A percentile compares a stretch with the other conserved stretches of the same genome.
Conservation (phyloP, 2,888 invertebrate genomes). For the Pristionchus entomophagus region DNA sequence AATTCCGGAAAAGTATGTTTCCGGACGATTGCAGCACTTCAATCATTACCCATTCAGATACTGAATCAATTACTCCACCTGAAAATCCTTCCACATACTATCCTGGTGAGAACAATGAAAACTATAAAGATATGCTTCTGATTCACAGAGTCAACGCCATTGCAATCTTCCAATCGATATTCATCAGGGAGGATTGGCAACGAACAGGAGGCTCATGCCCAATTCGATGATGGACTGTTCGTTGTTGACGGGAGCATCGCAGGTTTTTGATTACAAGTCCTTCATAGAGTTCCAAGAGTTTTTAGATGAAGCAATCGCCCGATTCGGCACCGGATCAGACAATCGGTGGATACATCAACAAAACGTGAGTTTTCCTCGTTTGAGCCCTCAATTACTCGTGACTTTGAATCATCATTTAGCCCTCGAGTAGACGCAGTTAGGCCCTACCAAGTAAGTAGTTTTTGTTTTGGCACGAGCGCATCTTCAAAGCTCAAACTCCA, state of each 20-base stretch:
- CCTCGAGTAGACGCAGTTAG: not conserved
- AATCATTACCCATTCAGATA: not conserved
- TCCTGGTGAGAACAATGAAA: not conserved
- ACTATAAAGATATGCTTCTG: too few species aligned
- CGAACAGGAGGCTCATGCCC: not conserved
- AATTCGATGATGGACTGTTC: not conserved
- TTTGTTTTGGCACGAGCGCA: too few species aligned
- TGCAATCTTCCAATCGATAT: not conserved
- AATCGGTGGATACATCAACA: not conserved
- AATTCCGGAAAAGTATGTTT: not conserved
- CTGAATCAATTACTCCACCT: not conserved
- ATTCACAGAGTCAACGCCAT: too few species aligned
- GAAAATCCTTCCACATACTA: not conserved
- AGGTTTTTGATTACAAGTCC: not conserved
- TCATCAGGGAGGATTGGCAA: not conserved
- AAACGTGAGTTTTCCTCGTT: not conserved
- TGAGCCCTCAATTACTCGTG: not conserved
- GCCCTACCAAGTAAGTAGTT: too few species aligned
- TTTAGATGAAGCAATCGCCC: not conserved
- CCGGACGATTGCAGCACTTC: not conserved
- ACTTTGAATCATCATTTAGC: slow-evolving; percentile 2
- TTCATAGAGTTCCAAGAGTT: not conserved
- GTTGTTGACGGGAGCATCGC: not conserved
- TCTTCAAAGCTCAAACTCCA: too few species aligned
- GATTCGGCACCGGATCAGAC: not conserved